Evolutionary conservation across 1,140 invertebrate genomes (phyloP).

Genomic region (Panagrolaimus sp.): DNA sequence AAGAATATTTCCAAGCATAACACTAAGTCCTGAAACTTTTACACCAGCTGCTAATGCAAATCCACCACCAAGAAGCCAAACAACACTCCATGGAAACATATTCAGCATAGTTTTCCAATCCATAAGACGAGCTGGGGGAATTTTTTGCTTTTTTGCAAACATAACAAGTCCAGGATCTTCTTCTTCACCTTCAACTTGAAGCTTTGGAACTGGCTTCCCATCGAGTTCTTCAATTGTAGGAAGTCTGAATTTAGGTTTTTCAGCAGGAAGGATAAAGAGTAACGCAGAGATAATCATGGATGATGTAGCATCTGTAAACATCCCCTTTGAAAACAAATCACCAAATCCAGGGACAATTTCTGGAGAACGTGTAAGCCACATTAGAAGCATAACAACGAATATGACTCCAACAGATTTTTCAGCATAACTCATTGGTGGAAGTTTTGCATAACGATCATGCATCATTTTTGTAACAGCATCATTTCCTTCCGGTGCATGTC

Average conservation of each 20-base stretch:
- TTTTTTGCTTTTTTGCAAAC: constrained; percentile 9
- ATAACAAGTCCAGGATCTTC: not conserved
- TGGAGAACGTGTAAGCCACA: constrained; percentile 82
- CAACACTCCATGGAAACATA: constrained; percentile 38
- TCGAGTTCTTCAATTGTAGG: constrained; percentile 11
- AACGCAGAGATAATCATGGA: constrained; percentile 60
- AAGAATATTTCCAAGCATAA: constrained; percentile 23
- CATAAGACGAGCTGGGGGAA: constrained; percentile 30
- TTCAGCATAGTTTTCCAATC: constrained; percentile 45
- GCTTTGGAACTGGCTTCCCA: constrained; percentile 6
- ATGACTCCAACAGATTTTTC: constrained; percentile 71
- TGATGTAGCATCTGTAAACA: constrained; percentile 60
- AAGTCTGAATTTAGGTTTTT: constrained; percentile 30
- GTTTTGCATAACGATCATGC: constrained; percentile 21
- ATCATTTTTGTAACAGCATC: constrained; percentile 30
- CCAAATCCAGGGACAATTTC: constrained; percentile 73
- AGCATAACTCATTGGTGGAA: constrained; percentile 63
- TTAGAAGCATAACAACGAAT: constrained; percentile 71
- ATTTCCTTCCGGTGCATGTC: constrained; percentile 17
- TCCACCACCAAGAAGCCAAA: constrained; percentile 36
- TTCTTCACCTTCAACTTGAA: not conserved
- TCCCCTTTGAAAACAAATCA: constrained; percentile 55
- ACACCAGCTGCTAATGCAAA: constrained; percentile 36
- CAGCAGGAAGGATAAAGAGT: constrained; percentile 59
- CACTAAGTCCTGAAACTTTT: constrained; percentile 31